Evolutionary conservation across 1,140 invertebrate genomes (phyloP), one percentile per base, ranked within the genome.

Genomic region (Zaprionus kolodkinae): DNA sequence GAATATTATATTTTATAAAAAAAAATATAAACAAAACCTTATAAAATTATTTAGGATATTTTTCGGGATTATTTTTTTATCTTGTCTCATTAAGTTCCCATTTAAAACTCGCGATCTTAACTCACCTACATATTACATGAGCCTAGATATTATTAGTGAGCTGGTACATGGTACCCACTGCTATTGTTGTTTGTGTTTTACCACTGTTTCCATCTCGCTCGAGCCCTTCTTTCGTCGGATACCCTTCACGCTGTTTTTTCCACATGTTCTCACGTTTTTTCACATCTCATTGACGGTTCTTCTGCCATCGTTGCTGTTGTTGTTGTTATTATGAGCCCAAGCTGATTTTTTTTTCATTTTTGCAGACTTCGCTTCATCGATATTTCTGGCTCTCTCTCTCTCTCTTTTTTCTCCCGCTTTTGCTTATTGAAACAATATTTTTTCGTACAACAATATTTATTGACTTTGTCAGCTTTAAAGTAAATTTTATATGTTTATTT

Each of bases 391-490:
- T 30, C 27, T 6, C 27, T 30, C 27, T 30, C 3, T 3, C 1
- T 21, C 21, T 21, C 3, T 30, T 38, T 27, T 75, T 54, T 63
- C 36, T 52, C 40, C 40, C 40, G 71, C 80, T 84, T 81, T 65
- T 90, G 85, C 85, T 90, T 90, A 85, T 90, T 89, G 81, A 89
- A 90, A 89, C 78, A 89, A 89, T 89, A 89, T 89, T 89, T 89
- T 79, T 73, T 78, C 67, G 78, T 78, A 68, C 56, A 81, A 81
- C 78, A 81, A 81, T 81, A 81, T 81, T 89, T 89, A 89, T 89
- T 89, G 85, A 89, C 86, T 89, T 89, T 89, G 85, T 89, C 85
- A 89, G 86, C 85, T 89, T 89, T 89, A 89, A 89, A 89, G 85
- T 89, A 89, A 90, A 89, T 89, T 89, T 85, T 72, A 79, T 74